Conservation (phyloP, 2,797 vertebrate species). For the Leuciscus waleckii region DNA sequence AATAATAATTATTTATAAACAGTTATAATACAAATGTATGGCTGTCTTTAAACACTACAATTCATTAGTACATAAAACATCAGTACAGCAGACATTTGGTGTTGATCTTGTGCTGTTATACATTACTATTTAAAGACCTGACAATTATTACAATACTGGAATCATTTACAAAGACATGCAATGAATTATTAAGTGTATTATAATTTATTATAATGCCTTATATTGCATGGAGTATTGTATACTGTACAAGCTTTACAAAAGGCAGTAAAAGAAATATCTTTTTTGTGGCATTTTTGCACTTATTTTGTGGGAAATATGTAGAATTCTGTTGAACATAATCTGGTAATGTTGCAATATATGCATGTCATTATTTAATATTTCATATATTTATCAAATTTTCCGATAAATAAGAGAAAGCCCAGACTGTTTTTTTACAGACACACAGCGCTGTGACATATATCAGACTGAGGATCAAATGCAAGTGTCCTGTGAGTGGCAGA, state of each 20-base stretch:
- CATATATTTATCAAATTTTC: not conserved
- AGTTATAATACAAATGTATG: not conserved
- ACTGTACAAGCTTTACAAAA: not conserved
- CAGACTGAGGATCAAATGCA: slow-evolving; percentile 34
- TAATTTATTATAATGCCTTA: not conserved
- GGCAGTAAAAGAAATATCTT: not conserved
- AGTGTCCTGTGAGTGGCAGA: slow-evolving; percentile 45
- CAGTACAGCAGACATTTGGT: not conserved
- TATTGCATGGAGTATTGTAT: not conserved
- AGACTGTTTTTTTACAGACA: not conserved
- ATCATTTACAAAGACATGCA: not conserved
- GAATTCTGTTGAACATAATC: not conserved
- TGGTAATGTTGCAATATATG: not conserved
- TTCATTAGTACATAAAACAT: not conserved
- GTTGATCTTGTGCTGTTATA: not conserved
- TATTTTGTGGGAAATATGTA: not conserved
- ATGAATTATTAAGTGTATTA: not conserved
- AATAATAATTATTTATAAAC: not conserved
- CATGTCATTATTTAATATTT: not conserved
- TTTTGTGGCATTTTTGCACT: not conserved
- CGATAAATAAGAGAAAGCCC: not conserved
- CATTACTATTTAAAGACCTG: not conserved
- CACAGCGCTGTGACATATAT: slow-evolving; percentile 23
- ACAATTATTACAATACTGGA: not conserved
- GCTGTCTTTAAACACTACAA: not conserved